These are phyloP conservation scores for Noctua janthe DNA, from an alignment of 2,888 invertebrate genomes.

Conservation along the genomic window DNA sequence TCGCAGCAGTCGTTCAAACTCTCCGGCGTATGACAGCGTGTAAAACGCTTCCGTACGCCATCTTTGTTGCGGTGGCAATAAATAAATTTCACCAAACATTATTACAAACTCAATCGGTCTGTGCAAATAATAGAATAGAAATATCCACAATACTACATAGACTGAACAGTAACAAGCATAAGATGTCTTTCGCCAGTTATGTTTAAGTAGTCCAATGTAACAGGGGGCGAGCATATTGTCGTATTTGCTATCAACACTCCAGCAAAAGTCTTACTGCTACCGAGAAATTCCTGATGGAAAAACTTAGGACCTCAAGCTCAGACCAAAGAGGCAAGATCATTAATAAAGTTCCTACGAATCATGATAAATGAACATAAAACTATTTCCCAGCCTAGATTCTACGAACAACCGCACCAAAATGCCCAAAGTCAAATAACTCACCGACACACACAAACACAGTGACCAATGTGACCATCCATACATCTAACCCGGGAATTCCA, in stretches of 20 bases:
- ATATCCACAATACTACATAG: neutral
- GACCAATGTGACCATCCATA: slow-evolving; percentile 26
- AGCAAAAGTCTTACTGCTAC: neutral
- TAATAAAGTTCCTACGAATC: neutral
- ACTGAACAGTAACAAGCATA: neutral
- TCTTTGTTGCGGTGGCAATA: neutral
- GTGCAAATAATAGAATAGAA: neutral
- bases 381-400: slow-evolving; percentile 1
- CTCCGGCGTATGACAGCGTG: neutral
- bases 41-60: neutral
- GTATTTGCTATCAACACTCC: neutral
- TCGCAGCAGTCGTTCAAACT: slow-evolving; percentile 4
- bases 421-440: slow-evolving; percentile 19
- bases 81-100: neutral
- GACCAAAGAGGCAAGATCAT: neutral
- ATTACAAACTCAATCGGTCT: neutral
- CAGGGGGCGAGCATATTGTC: neutral
- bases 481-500: slow-evolving; percentile 44
- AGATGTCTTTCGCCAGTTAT: neutral
- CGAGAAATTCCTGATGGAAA: neutral
- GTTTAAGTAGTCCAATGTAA: neutral
- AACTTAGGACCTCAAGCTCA: neutral
- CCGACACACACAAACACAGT: slow-evolving; percentile 10
- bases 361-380: slow-evolving; percentile 6
- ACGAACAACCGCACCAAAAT: neutral